Evolutionary conservation across 2,888 invertebrate species (phyloP).

Genomic region (Athalia circularis): DNA sequence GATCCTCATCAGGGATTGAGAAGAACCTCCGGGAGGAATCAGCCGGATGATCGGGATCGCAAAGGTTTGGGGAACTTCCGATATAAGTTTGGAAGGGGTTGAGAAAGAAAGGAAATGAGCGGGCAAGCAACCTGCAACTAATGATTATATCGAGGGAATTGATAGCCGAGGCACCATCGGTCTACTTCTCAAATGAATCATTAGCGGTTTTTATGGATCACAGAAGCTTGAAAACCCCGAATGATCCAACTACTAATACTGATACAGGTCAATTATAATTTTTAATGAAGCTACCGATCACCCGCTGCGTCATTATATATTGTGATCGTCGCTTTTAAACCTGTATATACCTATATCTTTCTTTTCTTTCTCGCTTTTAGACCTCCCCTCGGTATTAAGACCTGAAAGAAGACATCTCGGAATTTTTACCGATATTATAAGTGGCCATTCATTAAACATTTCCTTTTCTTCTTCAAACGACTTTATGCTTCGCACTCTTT

Average conservation of each 20-base stretch:
- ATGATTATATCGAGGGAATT: constrained; percentile 41
- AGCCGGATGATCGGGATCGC: no score
- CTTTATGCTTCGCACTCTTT: no score
- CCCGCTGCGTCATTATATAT: constrained; percentile 5
- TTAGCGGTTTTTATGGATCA: constrained; percentile 46
- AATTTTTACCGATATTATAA: no score
- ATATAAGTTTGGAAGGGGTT: no score
- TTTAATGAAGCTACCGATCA: constrained; percentile 45
- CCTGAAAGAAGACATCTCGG: neutral
- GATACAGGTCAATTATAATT: constrained; percentile 41
- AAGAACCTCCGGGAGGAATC: no score
- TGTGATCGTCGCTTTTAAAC: no score
- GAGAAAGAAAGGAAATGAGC: neutral
- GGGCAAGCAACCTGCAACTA: constrained; percentile 22
- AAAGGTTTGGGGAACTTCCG: no score
- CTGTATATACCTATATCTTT: no score
- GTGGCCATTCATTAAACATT: no score
- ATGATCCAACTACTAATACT: neutral
- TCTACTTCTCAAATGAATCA: constrained; percentile 43
- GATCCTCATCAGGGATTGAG: neutral
- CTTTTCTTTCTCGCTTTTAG: no score
- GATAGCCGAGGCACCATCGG: constrained; percentile 15
- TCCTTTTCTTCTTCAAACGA: no score
- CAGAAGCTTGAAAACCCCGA: constrained; percentile 37
- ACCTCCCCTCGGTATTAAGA: neutral